Conservation (phyloP, 2,797 vertebrate genomes). For the Kryptolebias ocellatus region DNA sequence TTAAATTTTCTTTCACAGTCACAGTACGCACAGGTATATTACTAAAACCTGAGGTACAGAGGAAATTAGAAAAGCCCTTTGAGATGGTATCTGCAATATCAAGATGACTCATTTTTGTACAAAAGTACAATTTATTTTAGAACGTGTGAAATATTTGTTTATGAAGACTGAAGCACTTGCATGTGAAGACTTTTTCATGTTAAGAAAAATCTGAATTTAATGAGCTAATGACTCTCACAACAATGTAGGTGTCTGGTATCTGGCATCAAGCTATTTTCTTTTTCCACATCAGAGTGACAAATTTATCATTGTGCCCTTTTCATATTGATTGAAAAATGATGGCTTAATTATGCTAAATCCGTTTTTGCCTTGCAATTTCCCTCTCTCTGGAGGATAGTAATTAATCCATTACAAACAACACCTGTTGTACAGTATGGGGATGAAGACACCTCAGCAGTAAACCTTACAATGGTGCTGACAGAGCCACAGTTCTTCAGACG, state of each 20-base stretch:
- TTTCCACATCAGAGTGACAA: slow-evolving; percentile 25
- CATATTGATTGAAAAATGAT: slow-evolving; percentile 64
- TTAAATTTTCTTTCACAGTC: no score
- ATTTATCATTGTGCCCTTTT: slow-evolving; percentile 35
- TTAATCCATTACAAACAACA: slow-evolving; percentile 75
- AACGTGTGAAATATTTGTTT: background rate
- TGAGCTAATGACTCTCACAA: slow-evolving; percentile 17
- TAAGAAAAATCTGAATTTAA: background rate
- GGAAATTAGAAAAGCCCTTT: background rate
- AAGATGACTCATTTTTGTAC: background rate
- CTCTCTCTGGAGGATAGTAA: slow-evolving; percentile 56
- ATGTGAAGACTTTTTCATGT: background rate
- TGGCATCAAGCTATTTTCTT: slow-evolving; percentile 7
- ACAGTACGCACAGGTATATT: no score
- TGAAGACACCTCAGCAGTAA: slow-evolving; percentile 63
- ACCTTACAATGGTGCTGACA: slow-evolving; percentile 32
- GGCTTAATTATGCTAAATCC: slow-evolving; percentile 71
- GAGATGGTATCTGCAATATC: no score
- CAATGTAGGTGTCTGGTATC: background rate
- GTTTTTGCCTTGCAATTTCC: slow-evolving; percentile 40
- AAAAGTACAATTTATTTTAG: background rate
- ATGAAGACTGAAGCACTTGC: background rate
- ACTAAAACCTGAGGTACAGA: no score
- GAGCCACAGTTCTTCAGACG: slow-evolving; percentile 43
- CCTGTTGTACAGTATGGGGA: slow-evolving; percentile 68